These are phyloP conservation scores for Capromys pilorides DNA, from an alignment of 2,797 vertebrate species.

Conservation along the genomic window DNA sequence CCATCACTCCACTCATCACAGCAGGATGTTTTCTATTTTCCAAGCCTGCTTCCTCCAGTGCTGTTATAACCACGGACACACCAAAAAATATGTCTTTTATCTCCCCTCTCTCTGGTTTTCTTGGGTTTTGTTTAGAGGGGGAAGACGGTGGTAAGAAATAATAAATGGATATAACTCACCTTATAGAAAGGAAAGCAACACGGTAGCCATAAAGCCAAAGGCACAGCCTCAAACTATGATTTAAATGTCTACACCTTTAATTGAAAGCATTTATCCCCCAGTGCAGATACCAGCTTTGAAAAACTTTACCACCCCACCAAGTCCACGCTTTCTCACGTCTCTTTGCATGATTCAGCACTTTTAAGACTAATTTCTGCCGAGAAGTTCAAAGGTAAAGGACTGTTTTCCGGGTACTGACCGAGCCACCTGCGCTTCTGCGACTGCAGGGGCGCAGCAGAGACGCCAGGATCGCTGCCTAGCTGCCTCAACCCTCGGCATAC, in stretches of 20 bases:
- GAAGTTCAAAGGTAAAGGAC: constrained; percentile 40
- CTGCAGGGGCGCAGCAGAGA: not conserved
- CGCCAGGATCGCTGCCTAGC: not conserved
- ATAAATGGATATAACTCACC: constrained; percentile 43
- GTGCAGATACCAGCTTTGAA: not conserved
- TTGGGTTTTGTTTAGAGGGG: not conserved
- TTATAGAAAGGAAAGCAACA: constrained; percentile 25
- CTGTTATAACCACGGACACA: constrained; percentile 2
- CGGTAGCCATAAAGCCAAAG: not conserved
- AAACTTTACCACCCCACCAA: constrained; percentile 66
- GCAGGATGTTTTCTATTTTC: constrained; percentile 23
- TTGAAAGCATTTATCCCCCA: not conserved
- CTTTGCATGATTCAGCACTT: constrained; percentile 73
- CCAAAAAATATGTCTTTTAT: not conserved
- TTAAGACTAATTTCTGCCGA: constrained; percentile 36
- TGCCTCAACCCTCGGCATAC: not conserved
- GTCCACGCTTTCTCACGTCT: not conserved
- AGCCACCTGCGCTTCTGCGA: not conserved
- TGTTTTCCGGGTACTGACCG: not conserved
- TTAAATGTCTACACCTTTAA: constrained; percentile 3
- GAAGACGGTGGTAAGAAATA: not conserved
- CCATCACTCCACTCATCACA: constrained; percentile 57
- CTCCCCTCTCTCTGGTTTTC: not conserved
- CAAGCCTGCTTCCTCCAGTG: not conserved
- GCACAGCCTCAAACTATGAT: constrained; percentile 13